Conservation (phyloP, 2,797 vertebrate genomes). For the Tokudaia muenninki region DNA sequence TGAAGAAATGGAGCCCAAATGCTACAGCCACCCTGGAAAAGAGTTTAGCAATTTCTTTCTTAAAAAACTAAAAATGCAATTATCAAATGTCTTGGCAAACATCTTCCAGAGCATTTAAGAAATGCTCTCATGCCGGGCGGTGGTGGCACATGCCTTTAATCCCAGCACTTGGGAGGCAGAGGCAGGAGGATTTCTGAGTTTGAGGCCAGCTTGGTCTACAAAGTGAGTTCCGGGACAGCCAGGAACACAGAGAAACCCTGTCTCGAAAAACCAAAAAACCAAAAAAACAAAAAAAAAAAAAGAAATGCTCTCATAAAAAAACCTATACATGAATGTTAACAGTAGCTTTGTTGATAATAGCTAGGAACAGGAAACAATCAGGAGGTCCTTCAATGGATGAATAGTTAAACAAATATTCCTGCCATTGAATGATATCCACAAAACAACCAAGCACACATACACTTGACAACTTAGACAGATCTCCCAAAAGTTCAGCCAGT, state of each 20-base stretch:
- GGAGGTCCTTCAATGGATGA: neutral
- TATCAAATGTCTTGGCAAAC: neutral
- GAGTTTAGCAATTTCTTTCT: neutral
- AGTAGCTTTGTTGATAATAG: constrained; percentile 9
- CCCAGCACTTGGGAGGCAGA: no score
- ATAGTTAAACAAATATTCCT: neutral
- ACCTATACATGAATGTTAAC: neutral
- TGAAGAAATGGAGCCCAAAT: neutral
- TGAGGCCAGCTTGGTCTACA: no score
- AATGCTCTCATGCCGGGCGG: neutral
- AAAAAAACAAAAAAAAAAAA: no score
- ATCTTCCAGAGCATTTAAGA: neutral
- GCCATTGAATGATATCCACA: neutral
- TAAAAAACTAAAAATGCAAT: neutral
- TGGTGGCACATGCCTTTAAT: no score
- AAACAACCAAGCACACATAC: neutral
- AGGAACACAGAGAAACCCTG: no score
- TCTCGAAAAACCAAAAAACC: no score
- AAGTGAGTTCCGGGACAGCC: no score
- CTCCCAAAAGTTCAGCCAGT: neutral
- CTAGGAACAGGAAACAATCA: constrained; percentile 14
- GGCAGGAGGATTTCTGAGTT: no score
- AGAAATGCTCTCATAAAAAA: neutral
- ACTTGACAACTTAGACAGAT: neutral
- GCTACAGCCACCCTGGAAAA: neutral